phyloP scores from a whole-genome alignment of 2,888 invertebrate genomes.

The Drosophila mimica region DNA sequence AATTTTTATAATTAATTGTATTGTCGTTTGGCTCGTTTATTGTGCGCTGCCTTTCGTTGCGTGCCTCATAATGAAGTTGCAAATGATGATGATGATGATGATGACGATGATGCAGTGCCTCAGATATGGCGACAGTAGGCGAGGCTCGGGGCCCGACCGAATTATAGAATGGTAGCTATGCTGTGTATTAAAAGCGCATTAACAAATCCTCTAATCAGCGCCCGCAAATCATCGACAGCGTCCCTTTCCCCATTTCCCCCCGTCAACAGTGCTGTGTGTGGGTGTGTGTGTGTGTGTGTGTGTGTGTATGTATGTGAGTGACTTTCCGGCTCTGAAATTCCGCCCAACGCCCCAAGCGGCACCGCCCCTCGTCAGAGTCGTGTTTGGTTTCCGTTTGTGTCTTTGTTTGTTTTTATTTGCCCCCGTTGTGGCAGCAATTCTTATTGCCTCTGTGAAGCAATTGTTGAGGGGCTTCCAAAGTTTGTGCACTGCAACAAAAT shows the following conservation, averaged over 20 bases:
- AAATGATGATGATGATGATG: conserved; percentile 38
- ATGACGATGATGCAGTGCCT: conserved; percentile 52
- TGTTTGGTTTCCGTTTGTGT: conserved; percentile 53
- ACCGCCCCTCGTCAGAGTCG: conserved; percentile 18
- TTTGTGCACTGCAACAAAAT: conserved; percentile 46
- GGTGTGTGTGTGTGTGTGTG: conserved; percentile 5
- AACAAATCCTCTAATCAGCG: conserved; percentile 80
- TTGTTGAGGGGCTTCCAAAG: conserved; percentile 34
- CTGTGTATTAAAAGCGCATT: conserved; percentile 74
- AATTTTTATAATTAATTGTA: conserved; percentile 81
- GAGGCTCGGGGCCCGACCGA: conserved; percentile 4
- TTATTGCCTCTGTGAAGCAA: conserved; percentile 26
- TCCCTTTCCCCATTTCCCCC: neutral
- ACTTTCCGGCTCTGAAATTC: conserved; percentile 50
- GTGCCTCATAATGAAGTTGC: conserved; percentile 26
- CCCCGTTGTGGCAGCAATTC: conserved; percentile 43
- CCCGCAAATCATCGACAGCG: conserved; percentile 61
- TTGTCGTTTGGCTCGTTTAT: conserved; percentile 70
- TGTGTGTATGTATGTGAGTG: conserved; percentile 20
- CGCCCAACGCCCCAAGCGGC: conserved; percentile 29
- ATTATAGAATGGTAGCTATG: conserved; percentile 12
- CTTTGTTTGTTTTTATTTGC: conserved; percentile 49
- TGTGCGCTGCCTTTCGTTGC: conserved; percentile 23
- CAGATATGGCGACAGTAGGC: conserved; percentile 58
- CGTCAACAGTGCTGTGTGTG: conserved; percentile 7